These are phyloP conservation scores for Vandiemenella viatica DNA, from an alignment of 2,888 invertebrate genomes.

Conservation along the genomic window DNA sequence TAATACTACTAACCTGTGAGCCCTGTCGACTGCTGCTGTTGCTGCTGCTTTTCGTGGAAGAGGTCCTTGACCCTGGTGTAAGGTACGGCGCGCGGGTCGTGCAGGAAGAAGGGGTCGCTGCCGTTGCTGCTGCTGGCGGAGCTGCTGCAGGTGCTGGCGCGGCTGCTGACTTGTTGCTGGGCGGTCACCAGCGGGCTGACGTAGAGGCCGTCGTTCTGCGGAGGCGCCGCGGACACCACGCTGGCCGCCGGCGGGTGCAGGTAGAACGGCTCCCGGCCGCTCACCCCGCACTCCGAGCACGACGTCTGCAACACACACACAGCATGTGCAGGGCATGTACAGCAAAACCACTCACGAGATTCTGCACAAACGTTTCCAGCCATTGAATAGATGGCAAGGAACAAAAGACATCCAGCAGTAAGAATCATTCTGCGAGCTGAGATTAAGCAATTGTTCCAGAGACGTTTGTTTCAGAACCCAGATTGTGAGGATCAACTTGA, in stretches of 20 bases:
- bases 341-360: no score
- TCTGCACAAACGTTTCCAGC: no score
- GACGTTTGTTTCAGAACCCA: no score
- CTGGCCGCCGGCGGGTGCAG: conserved; percentile 40
- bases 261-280: conserved; percentile 47
- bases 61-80: conserved; percentile 74
- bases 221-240: conserved; percentile 28
- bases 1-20: conserved; percentile 13
- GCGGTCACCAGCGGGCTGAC: conserved; percentile 44
- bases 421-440: no score
- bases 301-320: conserved; percentile 35
- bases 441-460: no score
- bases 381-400: no score
- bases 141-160: conserved; percentile 41
- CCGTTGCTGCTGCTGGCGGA: conserved; percentile 30
- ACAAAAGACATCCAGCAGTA: no score
- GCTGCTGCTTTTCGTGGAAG: conserved; percentile 36
- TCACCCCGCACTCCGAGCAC: conserved; percentile 32
- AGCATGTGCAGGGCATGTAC: no score
- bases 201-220: conserved; percentile 64
- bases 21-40: conserved; percentile 4
- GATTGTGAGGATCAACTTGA: no score
- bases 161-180: not conserved
- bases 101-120: conserved; percentile 69
- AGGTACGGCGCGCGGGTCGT: conserved; percentile 62